Base-by-base conservation (phyloP, 2,797 vertebrate species). In the Pteropus rufus region DNA sequence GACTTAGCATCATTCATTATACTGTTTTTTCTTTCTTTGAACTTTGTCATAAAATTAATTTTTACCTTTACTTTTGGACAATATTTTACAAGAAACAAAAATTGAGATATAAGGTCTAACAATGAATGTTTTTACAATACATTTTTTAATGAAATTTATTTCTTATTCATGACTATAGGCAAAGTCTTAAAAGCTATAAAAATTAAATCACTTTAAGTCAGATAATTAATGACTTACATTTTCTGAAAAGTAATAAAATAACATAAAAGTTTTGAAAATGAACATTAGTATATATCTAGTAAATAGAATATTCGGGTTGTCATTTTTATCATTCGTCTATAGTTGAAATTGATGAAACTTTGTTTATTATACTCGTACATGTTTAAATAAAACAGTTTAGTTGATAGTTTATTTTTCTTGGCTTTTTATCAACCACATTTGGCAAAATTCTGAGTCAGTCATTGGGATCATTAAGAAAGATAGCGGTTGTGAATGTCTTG, bases 51-150 rank as follows among this genome's bases (percentile, higher is more conserved):
- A 89, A 91, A 93, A 88, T 92, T 92, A 6, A 44, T 76, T 64
- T 96, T 95, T 91, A n/a, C 21, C 4, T 49, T 29, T 70, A 56
- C 29, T 89, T 96, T 70, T 52, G 29, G 21, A n/a, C 2, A 80
- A n/a, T 79, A 75, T 86, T 97, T 96, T 92, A 69, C 91, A 46
- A 79, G 70, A 88, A 87, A 64, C 18, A 95, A 96, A 95, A 91
- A n/a, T 89, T 89, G 54, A 19, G 29, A 83, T 46, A 31, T 4
- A 76, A 58, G n/a, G 31, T 83, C 31, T 83, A 95, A 86, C 31
- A 60, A 23, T 91, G 14, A 62, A 31, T 21, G 5, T 75, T 88
- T 87, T 92, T 79, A 49, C 49, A 49, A 49, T 49, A 49, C 18
- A 49, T 49, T 49, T 49, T 49, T 49, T 49, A 49, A 49, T 18